A percentile compares a stretch with the other conserved stretches of the same genome.
These are phyloP conservation scores for Ochropleura leucogaster DNA, from an alignment of 2,888 invertebrate genomes.

Conservation along the genomic window DNA sequence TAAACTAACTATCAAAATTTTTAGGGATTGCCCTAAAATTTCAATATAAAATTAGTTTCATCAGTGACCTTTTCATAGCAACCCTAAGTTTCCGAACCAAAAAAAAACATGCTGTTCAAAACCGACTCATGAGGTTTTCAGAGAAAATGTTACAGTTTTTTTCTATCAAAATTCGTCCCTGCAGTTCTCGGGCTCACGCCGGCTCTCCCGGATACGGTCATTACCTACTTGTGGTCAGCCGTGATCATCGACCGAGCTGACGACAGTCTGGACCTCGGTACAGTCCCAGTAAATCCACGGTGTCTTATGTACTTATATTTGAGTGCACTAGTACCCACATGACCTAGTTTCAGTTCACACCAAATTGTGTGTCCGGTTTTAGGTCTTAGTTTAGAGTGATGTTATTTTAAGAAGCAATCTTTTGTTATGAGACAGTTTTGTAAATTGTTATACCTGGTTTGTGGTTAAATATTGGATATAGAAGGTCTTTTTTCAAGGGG, in stretches of 20 bases:
- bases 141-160: neutral
- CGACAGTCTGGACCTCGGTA: conserved; percentile 23
- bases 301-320: conserved; percentile 2
- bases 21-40: neutral
- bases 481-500: neutral
- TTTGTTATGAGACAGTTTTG: neutral
- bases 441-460: neutral
- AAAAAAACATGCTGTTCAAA: neutral
- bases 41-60: neutral
- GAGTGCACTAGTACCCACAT: conserved; percentile 23
- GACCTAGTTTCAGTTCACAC: conserved; percentile 16
- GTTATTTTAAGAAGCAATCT: neutral
- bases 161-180: conserved; percentile 13
- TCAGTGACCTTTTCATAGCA: neutral
- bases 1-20: neutral
- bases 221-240: conserved; percentile 68
- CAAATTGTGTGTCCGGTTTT: conserved; percentile 2
- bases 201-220: conserved; percentile 64
- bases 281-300: conserved; percentile 8
- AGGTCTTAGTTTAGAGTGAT: neutral
- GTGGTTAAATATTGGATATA: neutral
- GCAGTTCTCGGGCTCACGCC: conserved; percentile 42
- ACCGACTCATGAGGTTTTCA: neutral
- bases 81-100: neutral
- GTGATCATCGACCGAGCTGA: conserved; percentile 53